Conservation (phyloP, 2,797 vertebrate genomes). For the Sylvilagus floridanus region DNA sequence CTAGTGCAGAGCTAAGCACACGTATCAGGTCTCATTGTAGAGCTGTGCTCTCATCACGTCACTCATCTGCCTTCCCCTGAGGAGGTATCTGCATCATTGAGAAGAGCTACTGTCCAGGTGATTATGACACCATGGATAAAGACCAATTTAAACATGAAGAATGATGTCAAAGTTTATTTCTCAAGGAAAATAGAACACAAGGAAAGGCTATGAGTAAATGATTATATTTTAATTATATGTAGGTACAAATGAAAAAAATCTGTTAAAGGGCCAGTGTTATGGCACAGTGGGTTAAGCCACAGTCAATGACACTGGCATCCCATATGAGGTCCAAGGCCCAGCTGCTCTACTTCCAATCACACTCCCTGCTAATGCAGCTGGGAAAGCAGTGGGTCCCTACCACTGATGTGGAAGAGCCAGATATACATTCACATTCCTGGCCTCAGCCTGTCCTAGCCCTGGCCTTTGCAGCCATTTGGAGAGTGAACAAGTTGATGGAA, state of each 20-base stretch:
- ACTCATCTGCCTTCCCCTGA: not conserved
- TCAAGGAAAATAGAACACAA: not conserved
- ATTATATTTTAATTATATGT: not conserved
- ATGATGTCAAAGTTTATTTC: not conserved
- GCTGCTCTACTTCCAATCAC: too few species aligned
- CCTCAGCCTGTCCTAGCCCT: too few species aligned
- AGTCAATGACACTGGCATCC: too few species aligned
- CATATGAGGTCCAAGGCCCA: too few species aligned
- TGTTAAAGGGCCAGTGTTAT: not conserved
- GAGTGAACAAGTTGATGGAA: too few species aligned
- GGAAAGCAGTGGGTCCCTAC: too few species aligned
- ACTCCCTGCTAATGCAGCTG: too few species aligned
- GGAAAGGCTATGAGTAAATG: not conserved
- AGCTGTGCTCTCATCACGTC: not conserved
- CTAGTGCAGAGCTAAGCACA: not conserved
- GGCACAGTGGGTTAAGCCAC: too few species aligned
- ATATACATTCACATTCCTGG: too few species aligned
- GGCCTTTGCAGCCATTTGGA: too few species aligned
- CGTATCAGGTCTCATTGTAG: not conserved
- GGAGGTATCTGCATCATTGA: not conserved
- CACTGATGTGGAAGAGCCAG: too few species aligned
- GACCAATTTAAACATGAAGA: not conserved
- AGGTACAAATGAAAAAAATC: not conserved
- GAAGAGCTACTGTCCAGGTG: not conserved
- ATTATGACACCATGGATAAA: not conserved